These are phyloP conservation scores for Coboldia fuscipes DNA, from an alignment of 1,140 invertebrate species.

Conservation along the genomic window DNA sequence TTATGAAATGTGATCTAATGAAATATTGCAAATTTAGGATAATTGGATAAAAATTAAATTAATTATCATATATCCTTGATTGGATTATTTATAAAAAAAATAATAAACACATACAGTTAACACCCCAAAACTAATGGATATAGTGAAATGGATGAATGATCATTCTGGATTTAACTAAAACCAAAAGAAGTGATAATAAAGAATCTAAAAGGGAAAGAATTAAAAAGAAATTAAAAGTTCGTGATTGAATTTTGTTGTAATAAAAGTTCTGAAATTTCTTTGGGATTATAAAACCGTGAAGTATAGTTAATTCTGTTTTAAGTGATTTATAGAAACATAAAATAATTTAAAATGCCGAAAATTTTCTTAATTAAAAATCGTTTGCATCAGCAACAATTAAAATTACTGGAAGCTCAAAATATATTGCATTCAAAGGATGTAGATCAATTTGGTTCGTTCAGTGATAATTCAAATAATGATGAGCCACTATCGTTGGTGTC, in stretches of 20 bases:
- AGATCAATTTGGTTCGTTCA: conserved; percentile 12
- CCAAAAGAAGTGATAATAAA: conserved; percentile 4
- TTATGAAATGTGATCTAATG: not conserved
- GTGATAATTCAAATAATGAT: conserved; percentile 21
- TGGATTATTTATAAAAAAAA: too few relatives aligned
- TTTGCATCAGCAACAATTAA: conserved; percentile 67
- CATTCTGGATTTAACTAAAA: conserved; percentile 9
- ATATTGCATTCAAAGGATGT: conserved; percentile 25
- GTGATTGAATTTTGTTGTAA: too few relatives aligned
- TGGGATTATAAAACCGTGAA: too few relatives aligned
- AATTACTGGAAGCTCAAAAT: conserved; percentile 56
- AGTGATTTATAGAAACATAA: conserved; percentile 2
- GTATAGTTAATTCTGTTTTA: too few relatives aligned
- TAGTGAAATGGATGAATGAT: not conserved
- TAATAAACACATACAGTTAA: too few relatives aligned
- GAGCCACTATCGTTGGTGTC: conserved; percentile 34
- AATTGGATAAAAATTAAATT: not conserved
- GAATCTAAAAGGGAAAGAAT: conserved; percentile 1
- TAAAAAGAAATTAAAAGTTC: too few relatives aligned
- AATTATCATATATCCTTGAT: not conserved
- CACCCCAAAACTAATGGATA: not conserved
- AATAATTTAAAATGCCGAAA: conserved; percentile 51
- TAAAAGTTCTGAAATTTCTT: too few relatives aligned
- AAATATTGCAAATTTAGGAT: not conserved
- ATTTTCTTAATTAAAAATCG: conserved; percentile 75